These are phyloP conservation scores for Acanthosepion lycidas DNA, from an alignment of 2,888 invertebrate genomes.

Conservation along the genomic window DNA sequence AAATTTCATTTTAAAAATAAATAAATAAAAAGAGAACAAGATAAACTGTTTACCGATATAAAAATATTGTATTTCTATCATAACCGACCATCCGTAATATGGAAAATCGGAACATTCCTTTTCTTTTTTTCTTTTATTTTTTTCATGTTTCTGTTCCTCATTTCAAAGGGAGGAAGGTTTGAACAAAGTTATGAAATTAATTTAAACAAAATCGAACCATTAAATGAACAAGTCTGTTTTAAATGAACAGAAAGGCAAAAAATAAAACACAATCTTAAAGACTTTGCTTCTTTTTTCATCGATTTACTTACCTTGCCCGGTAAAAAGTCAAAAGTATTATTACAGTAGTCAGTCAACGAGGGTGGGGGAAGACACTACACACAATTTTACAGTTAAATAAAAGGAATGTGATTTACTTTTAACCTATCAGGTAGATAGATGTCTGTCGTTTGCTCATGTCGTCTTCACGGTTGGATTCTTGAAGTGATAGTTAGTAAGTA, in stretches of 20 bases:
- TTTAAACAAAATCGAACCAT: not conserved
- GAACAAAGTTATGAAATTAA: not conserved
- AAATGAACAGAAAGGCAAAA: not conserved
- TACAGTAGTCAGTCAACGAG: not conserved
- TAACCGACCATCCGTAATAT: not conserved
- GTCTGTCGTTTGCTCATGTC: not conserved
- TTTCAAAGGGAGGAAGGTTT: not conserved
- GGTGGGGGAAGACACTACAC: too few relatives aligned
- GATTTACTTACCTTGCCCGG: constrained; percentile 33
- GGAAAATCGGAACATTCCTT: not conserved
- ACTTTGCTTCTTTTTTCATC: not conserved
- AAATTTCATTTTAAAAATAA: not conserved
- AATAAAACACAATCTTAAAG: not conserved
- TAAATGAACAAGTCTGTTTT: not conserved
- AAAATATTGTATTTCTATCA: not conserved
- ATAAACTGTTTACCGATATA: too few relatives aligned
- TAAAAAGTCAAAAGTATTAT: not conserved
- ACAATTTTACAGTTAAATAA: not conserved
- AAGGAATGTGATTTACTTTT: not conserved
- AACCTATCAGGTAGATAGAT: not conserved
- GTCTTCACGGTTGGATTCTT: not conserved
- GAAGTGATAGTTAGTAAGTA: not conserved
- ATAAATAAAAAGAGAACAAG: not conserved
- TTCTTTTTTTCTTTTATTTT: not conserved
- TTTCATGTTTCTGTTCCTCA: not conserved